Conservation (phyloP, 2,797 vertebrate species). For the Gambusia yucatana region DNA sequence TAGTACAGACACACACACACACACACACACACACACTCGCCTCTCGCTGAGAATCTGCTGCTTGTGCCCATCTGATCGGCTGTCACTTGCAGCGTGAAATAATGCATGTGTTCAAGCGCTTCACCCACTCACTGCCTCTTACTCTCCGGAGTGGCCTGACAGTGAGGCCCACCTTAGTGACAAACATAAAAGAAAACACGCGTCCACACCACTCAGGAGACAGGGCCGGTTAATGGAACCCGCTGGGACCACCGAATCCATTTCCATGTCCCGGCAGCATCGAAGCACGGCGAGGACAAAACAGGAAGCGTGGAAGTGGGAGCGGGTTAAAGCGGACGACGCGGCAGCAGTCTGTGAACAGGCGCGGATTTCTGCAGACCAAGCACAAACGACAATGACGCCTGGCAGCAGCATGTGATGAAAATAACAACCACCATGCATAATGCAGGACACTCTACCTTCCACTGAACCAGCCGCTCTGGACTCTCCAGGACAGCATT, state of each 20-base stretch:
- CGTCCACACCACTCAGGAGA: constrained; percentile 39
- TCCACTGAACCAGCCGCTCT: constrained; percentile 52
- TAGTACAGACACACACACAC: background rate
- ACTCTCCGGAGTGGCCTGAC: constrained; percentile 59
- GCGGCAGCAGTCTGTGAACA: constrained; percentile 60
- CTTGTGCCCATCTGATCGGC: constrained; percentile 60
- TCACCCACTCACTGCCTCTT: constrained; percentile 50
- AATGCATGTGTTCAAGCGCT: constrained; percentile 74
- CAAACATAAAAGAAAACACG: constrained; percentile 22
- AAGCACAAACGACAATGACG: constrained; percentile 65
- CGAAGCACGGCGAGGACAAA: constrained; percentile 7
- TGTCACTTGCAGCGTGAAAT: constrained; percentile 79
- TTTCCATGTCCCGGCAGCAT: constrained; percentile 18
- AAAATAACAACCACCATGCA: constrained; percentile 78
- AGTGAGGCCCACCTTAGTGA: constrained; percentile 47
- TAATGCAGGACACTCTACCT: constrained; percentile 71
- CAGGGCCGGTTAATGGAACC: constrained; percentile 59
- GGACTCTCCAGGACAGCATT: constrained; percentile 39
- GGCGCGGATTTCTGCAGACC: constrained; percentile 68
- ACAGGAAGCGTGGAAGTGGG: constrained; percentile 6
- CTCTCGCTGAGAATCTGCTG: constrained; percentile 63
- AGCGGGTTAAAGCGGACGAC: constrained; percentile 43
- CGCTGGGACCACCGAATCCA: constrained; percentile 28
- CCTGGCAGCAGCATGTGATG: constrained; percentile 70
- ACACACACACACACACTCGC: background rate